Percentiles rank a stretch among this genome's conserved stretches.
Evolutionary conservation across 2,797 vertebrate genomes (phyloP).

Genomic region (Arctocebus calabarensis): DNA sequence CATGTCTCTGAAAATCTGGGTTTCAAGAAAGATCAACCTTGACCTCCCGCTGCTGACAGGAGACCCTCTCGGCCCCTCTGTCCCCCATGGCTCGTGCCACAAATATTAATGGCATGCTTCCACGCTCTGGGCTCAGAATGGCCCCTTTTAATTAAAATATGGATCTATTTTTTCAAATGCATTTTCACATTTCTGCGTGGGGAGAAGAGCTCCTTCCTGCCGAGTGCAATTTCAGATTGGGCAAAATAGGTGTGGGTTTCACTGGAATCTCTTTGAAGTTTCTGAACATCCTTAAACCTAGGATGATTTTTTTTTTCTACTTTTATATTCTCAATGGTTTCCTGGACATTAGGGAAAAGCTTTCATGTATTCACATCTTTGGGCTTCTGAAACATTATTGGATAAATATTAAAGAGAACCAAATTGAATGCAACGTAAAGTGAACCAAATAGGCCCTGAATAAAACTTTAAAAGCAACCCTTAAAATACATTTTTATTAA

Average conservation of each 20-base stretch:
- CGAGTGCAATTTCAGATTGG: constrained; percentile 70
- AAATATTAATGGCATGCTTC: constrained; percentile 76
- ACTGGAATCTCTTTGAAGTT: constrained; percentile 73
- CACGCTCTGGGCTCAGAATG: constrained; percentile 78
- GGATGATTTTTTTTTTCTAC: constrained; percentile 52
- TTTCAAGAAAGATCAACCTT: constrained; percentile 78
- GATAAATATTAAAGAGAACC: constrained; percentile 81
- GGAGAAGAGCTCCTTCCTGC: constrained; percentile 64
- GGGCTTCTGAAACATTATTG: constrained; percentile 68
- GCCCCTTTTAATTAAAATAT: constrained; percentile 84
- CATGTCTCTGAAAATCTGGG: constrained; percentile 70
- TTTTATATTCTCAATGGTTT: constrained; percentile 76
- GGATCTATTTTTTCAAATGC: constrained; percentile 71
- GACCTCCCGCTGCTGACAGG: constrained; percentile 66
- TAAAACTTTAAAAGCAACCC: constrained; percentile 70
- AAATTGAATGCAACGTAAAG: constrained; percentile 79
- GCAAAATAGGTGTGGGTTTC: constrained; percentile 65
- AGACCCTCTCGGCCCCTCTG: constrained; percentile 65
- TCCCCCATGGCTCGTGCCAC: constrained; percentile 62
- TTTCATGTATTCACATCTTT: constrained; percentile 75
- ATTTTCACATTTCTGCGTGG: constrained; percentile 61
- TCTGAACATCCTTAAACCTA: constrained; percentile 66
- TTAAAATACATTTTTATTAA: constrained; percentile 73
- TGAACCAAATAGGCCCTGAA: constrained; percentile 66
- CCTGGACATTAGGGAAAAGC: constrained; percentile 69